Conservation (phyloP, 2,797 vertebrate species). For the Lacerta bilineata region DNA sequence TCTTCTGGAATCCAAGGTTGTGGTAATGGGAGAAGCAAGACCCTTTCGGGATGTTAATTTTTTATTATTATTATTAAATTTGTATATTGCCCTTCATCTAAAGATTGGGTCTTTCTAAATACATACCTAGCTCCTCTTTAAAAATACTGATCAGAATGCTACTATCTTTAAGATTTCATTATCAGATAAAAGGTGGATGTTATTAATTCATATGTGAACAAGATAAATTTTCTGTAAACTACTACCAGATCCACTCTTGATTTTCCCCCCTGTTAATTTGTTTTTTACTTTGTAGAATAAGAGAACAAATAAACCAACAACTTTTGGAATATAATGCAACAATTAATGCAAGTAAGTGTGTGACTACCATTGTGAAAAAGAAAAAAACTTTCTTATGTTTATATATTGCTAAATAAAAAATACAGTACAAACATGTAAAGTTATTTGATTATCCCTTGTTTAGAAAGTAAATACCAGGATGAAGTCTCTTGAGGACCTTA, state of each 20-base stretch:
- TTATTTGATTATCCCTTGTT: neutral
- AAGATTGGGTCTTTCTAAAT: neutral
- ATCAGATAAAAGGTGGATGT: neutral
- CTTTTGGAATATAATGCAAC: slow-evolving; percentile 63
- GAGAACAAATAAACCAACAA: slow-evolving; percentile 75
- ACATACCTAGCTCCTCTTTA: neutral
- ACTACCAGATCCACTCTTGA: neutral
- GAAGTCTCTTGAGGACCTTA: neutral
- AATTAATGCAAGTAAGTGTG: slow-evolving; percentile 23
- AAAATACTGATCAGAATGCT: neutral
- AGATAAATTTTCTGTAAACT: neutral
- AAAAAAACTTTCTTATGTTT: fast-evolving
- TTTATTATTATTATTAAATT: too few relatives aligned
- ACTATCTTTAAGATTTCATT: neutral
- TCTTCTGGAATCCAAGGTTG: too few relatives aligned
- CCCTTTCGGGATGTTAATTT: too few relatives aligned
- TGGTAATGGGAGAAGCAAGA: too few relatives aligned
- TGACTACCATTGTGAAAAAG: neutral
- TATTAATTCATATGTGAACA: neutral
- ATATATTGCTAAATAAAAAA: fast-evolving
- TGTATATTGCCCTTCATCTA: too few relatives aligned
- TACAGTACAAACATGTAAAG: neutral
- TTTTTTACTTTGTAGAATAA: slow-evolving; percentile 61
- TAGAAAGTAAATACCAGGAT: neutral
- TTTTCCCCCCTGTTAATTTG: neutral